Base-by-base conservation (phyloP, 92 coral and sea anemone species). In the Porites evermanni region DNA sequence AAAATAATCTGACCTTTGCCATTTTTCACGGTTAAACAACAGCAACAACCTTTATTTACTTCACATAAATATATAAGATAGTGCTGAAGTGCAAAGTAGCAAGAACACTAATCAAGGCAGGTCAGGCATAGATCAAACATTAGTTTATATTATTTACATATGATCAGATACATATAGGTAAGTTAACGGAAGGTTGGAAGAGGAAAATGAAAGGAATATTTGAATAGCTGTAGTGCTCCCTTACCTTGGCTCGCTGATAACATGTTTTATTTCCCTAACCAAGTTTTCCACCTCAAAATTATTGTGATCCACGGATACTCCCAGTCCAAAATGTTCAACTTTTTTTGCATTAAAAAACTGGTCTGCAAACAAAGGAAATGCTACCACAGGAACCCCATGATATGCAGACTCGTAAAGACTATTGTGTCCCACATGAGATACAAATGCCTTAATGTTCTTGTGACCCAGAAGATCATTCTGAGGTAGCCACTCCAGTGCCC, bases 401-500 rank as follows among this genome's bases (percentile, higher is more conserved):
- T 68, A 81, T 18, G 65, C 85, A 11, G 85, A 71, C 58, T 81
- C 85, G 12, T 81, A 66, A 56, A 81, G 65, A 58, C 85, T 81
- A 53, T 81, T 81, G 67, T 81, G 85, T n/a, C 85, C 85, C 11
- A 67, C 85, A 19, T 81, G 85, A 17, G 85, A 81, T 65, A 81
- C 76, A 81, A 81, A 81, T 8, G 77, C 85, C 66, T 38, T 81
- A 61, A 70, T 67, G 51, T 81, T 26, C 16, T 71, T 71, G 59
- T 81, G 77, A 38, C 65, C 77, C 20, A 81, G 63, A 44, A 81
- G 85, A 58, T 81, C 85, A 17, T 68, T 81, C 76, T 79, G 83
- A 56, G 83, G 83, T 23, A 79, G 1, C 83, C 83, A 79, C 70
- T 79, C 72, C 56, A 81, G 38, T 8, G 52, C 52, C 12, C 51